These are phyloP conservation scores for Megalurothrips usitatus DNA, from an alignment of 2,888 invertebrate genomes.

Conservation along the genomic window DNA sequence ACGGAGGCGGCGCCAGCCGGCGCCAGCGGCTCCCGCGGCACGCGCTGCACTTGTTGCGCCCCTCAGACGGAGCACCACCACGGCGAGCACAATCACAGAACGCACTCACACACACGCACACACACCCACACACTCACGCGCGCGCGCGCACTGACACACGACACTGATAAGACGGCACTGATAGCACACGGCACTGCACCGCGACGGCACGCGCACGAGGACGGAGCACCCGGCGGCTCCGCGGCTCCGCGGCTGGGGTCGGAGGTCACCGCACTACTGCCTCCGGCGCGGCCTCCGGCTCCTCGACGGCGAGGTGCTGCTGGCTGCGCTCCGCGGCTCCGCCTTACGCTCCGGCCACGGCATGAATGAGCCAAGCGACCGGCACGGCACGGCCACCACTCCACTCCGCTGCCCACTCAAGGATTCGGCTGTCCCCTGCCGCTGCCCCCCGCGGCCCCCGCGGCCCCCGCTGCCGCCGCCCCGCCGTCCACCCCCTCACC, in stretches of 20 bases:
- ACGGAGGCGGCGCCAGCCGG: background rate
- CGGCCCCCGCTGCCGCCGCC: background rate
- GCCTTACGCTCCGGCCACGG: background rate
- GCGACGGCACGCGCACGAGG: background rate
- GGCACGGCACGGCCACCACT: background rate
- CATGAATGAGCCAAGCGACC: background rate
- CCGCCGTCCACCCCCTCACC: background rate
- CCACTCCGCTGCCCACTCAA: conserved; percentile 16
- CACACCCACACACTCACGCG: background rate
- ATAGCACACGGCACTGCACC: background rate
- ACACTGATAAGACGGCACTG: too few species aligned
- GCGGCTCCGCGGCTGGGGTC: too few species aligned
- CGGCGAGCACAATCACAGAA: background rate
- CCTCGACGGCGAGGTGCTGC: background rate
- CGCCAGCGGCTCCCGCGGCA: background rate
- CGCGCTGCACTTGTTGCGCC: background rate
- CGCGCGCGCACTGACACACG: background rate
- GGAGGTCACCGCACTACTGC: too few species aligned
- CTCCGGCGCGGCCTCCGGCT: too few species aligned
- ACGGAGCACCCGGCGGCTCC: too few species aligned
- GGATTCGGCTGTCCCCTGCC: conserved; percentile 16
- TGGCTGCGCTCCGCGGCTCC: background rate
- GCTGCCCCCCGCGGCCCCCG: background rate
- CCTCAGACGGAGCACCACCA: background rate
- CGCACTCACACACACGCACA: background rate